Conservation (phyloP, 2,113 vertebrate genomes). For the Scomber japonicus region DNA sequence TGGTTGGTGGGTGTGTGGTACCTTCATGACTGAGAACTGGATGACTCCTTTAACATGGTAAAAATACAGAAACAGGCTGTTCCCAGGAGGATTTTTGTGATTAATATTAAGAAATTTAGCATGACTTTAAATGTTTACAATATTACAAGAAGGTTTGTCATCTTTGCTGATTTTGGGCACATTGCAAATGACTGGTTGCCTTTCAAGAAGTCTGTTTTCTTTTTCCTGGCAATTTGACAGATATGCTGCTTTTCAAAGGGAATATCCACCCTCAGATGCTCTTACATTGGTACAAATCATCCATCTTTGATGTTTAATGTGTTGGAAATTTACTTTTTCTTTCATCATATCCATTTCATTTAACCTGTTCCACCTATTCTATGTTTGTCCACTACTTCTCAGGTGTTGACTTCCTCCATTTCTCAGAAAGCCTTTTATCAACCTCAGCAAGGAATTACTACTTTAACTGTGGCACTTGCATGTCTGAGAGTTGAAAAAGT, state of each 20-base stretch:
- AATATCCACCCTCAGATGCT: constrained; percentile 40
- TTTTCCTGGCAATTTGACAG: constrained; percentile 23
- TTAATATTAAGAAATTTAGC: constrained; percentile 28
- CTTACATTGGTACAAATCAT: constrained; percentile 14
- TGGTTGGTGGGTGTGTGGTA: constrained; percentile 3
- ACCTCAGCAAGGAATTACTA: no score
- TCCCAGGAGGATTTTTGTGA: constrained; percentile 9
- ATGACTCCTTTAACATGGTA: constrained; percentile 8
- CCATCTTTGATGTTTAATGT: not conserved
- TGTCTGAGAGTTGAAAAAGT: no score
- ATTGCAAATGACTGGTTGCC: constrained; percentile 61
- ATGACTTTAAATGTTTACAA: constrained; percentile 73
- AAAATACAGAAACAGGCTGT: not conserved
- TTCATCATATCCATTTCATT: not conserved
- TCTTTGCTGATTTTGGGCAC: constrained; percentile 39
- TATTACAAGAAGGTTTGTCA: constrained; percentile 39
- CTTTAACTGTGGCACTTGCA: no score
- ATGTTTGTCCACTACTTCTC: not conserved
- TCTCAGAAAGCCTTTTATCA: constrained; percentile 14
- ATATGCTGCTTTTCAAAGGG: constrained; percentile 32
- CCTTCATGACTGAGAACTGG: constrained; percentile 21
- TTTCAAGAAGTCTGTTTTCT: constrained; percentile 54
- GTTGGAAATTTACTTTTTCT: not conserved
- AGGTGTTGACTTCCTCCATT: constrained; percentile 2
- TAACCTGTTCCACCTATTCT: not conserved